These are phyloP conservation scores for Diglossa cyanea DNA, from an alignment of 2,797 vertebrate genomes.

Conservation along the genomic window DNA sequence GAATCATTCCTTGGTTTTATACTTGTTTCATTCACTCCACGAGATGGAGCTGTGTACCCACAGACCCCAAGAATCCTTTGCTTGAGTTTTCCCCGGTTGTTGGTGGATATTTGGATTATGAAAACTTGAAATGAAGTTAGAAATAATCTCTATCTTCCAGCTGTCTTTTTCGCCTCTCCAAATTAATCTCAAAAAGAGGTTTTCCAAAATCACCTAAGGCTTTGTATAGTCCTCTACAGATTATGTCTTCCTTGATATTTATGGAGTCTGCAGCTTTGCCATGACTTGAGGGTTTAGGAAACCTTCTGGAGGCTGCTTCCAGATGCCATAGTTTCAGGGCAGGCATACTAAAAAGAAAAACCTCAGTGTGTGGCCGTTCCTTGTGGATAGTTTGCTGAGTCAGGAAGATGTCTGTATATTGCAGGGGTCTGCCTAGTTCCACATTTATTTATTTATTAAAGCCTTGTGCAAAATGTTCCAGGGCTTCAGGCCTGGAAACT, in stretches of 20 bases:
- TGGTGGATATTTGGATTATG: background rate
- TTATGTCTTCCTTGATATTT: background rate
- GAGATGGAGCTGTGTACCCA: constrained; percentile 72
- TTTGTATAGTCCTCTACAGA: constrained; percentile 8
- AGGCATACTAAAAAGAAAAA: background rate
- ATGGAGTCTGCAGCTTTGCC: constrained; percentile 9
- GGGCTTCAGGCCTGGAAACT: background rate
- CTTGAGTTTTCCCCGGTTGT: background rate
- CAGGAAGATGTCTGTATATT: background rate
- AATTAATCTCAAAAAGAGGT: constrained; percentile 38
- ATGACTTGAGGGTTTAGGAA: background rate
- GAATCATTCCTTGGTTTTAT: background rate
- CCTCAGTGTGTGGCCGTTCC: background rate
- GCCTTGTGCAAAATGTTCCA: background rate
- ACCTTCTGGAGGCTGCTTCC: background rate
- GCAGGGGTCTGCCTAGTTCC: background rate
- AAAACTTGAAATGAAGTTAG: constrained; percentile 47
- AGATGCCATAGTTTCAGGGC: background rate
- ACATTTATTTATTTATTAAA: background rate
- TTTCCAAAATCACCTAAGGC: constrained; percentile 29
- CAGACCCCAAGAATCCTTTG: background rate
- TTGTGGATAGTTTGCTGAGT: background rate
- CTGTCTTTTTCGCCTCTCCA: constrained; percentile 9
- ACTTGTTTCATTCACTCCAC: constrained; percentile 18
- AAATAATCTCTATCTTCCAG: constrained; percentile 16